Evolutionary conservation across 2,113 vertebrate genomes (phyloP).

Genomic region (Procapra przewalskii): DNA sequence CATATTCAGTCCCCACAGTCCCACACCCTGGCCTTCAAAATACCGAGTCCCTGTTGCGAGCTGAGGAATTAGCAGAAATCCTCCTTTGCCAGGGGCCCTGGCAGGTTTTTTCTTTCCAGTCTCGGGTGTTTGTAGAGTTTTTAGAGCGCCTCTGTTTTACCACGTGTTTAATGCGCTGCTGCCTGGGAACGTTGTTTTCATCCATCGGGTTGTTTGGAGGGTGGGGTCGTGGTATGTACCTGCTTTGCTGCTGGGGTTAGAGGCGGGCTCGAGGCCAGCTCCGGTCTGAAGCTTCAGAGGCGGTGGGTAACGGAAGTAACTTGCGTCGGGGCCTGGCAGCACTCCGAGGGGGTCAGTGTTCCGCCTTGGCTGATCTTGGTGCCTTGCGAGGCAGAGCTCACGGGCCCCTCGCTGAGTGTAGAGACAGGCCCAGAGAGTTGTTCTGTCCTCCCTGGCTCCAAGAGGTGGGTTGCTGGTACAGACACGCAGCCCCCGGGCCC

Average conservation of each 20-base stretch:
- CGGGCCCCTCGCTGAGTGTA: not conserved
- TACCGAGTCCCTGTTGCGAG: not conserved
- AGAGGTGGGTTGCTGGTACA: not conserved
- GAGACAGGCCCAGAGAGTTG: not conserved
- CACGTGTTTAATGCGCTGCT: not conserved
- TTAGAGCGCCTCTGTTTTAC: not conserved
- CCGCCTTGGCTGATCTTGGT: too few relatives aligned
- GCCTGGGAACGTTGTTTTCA: not conserved
- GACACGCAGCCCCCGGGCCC: too few relatives aligned
- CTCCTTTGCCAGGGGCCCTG: not conserved
- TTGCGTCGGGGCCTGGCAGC: not conserved
- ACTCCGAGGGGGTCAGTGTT: accelerated
- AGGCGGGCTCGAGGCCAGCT: not conserved
- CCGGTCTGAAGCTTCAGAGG: not conserved
- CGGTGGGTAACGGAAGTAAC: not conserved
- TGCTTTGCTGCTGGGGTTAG: not conserved
- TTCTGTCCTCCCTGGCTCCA: not conserved
- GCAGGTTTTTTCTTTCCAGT: not conserved
- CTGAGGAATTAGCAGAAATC: not conserved
- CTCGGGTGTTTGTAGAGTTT: not conserved
- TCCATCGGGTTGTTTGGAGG: not conserved
- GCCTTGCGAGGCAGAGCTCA: accelerated
- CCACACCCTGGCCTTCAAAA: not conserved
- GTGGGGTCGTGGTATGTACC: not conserved
- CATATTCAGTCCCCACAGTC: not conserved